phyloP scores from a whole-genome alignment of 2,888 invertebrate species.

The Pinctada fucata region DNA sequence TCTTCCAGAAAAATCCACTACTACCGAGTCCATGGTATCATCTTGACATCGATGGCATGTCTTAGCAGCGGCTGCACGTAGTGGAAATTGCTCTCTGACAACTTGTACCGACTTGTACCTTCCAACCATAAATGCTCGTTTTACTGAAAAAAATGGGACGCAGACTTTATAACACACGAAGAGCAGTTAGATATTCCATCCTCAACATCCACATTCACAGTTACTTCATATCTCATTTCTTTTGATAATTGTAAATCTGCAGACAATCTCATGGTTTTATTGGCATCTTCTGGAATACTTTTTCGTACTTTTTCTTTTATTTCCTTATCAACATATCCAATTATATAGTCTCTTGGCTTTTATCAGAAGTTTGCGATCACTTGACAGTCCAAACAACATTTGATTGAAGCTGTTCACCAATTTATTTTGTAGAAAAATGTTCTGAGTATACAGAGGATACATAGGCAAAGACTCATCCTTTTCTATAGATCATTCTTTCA shows the following conservation, averaged over 20 bases:
- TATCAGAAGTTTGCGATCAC: constrained; percentile 23
- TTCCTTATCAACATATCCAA: too few relatives aligned
- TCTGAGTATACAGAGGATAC: constrained; percentile 35
- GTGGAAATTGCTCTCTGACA: constrained; percentile 28
- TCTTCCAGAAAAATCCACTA: constrained; percentile 26
- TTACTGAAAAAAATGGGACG: constrained; percentile 22
- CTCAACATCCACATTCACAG: constrained; percentile 8
- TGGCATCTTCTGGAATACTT: too few relatives aligned
- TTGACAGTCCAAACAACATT: constrained; percentile 5
- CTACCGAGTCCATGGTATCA: constrained; percentile 10
- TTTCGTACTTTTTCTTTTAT: too few relatives aligned
- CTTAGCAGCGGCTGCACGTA: constrained; percentile 11
- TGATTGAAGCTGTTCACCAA: constrained; percentile 41
- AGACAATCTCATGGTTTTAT: too few relatives aligned
- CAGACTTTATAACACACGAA: neutral
- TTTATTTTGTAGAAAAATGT: constrained; percentile 43
- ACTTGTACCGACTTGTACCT: neutral
- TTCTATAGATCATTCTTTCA: too few relatives aligned
- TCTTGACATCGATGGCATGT: constrained; percentile 26
- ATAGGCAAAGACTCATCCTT: too few relatives aligned
- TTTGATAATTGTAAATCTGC: neutral
- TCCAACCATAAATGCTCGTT: constrained; percentile 20
- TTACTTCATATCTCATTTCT: neutral
- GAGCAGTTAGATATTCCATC: constrained; percentile 14
- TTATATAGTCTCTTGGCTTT: too few relatives aligned